A percentile compares a stretch with the other conserved stretches of the same genome.
Evolutionary conservation across 2,888 invertebrate genomes (phyloP).

Genomic region (Leucania comma): DNA sequence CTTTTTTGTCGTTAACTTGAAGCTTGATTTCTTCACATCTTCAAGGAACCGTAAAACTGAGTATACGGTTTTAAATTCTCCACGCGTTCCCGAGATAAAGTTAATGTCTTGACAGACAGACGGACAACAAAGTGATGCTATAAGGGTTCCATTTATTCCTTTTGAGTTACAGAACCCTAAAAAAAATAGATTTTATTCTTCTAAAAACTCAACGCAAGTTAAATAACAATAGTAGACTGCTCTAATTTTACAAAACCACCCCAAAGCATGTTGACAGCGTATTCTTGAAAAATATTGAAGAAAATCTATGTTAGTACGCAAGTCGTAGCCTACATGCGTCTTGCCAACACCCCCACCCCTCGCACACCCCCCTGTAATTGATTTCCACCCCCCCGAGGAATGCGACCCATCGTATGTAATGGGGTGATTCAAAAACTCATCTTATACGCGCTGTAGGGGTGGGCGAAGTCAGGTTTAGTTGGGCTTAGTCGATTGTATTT

Average conservation of each 20-base stretch:
- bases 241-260: constrained; percentile 20
- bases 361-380: constrained; percentile 74
- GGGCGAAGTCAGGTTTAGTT: constrained; percentile 52
- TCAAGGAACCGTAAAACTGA: no score
- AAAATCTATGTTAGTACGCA: constrained; percentile 59
- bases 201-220: neutral
- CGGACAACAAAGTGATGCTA: no score
- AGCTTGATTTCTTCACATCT: no score
- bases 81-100: no score
- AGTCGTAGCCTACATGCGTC: constrained; percentile 63
- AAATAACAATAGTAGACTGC: neutral
- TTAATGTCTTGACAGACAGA: no score
- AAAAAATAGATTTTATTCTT: neutral
- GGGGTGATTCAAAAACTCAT: constrained; percentile 78
- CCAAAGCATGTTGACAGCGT: constrained; percentile 29
- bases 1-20: no score
- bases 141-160: no score
- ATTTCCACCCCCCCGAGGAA: constrained; percentile 76
- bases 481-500: constrained; percentile 55
- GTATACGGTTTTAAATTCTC: no score
- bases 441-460: constrained; percentile 66
- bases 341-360: constrained; percentile 48
- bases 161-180: neutral
- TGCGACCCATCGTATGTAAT: constrained; percentile 72
- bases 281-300: constrained; percentile 61